phyloP scores from a whole-genome alignment of 2,888 invertebrate genomes.

The Drosophila nigricruria region DNA sequence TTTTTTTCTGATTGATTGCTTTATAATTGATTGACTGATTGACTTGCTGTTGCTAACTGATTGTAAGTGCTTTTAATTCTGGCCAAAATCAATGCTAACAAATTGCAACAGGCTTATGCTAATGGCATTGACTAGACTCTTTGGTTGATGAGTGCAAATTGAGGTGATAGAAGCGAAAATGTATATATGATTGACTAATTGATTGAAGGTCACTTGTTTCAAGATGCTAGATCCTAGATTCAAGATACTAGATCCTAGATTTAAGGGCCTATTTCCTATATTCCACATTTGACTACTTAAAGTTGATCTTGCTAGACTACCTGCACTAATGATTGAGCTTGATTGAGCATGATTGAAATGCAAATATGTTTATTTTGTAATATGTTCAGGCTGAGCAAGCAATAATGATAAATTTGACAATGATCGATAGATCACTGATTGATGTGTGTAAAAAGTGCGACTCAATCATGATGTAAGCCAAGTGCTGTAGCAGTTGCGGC shows the following conservation, averaged over 20 bases:
- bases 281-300: too few relatives aligned
- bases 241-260: not conserved
- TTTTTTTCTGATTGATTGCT: conserved; percentile 41
- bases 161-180: not conserved
- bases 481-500: not conserved
- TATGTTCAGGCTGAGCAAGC: not conserved
- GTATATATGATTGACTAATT: not conserved
- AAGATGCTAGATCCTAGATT: not conserved
- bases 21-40: conserved; percentile 46
- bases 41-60: conserved; percentile 23
- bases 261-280: not conserved
- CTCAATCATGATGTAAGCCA: conserved; percentile 31
- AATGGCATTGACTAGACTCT: conserved; percentile 2
- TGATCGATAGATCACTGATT: not conserved
- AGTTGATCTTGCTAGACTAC: too few relatives aligned
- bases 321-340: not conserved
- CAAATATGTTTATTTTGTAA: not conserved
- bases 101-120: conserved; percentile 9
- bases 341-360: not conserved
- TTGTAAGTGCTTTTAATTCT: conserved; percentile 14
- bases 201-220: not conserved
- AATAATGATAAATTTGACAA: not conserved
- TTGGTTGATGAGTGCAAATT: not conserved
- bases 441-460: not conserved
- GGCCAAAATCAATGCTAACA: not conserved